A percentile compares a stretch with the other conserved stretches of the same genome.
Conservation (phyloP, 2,888 invertebrate species). For the Amblyjoppa fuscipennis region DNA sequence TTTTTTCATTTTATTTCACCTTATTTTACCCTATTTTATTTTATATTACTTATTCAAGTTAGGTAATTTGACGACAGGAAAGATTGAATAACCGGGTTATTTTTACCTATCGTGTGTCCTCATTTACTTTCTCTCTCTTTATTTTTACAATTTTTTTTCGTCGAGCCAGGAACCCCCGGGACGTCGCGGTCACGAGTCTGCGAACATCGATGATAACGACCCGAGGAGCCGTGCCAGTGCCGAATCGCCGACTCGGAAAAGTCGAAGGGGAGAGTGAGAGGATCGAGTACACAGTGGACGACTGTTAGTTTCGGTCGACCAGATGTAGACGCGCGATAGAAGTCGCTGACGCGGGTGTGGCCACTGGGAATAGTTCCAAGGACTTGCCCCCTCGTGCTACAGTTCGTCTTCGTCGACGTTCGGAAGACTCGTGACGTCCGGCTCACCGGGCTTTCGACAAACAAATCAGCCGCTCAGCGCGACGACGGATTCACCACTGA, state of each 20-base stretch:
- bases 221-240: slow-evolving; percentile 6
- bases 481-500: slow-evolving; percentile 6
- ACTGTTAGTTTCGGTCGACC: slow-evolving; percentile 1
- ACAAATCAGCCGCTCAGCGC: slow-evolving; percentile 11
- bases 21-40: no score
- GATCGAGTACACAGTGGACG: neutral
- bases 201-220: slow-evolving; percentile 15
- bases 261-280: neutral
- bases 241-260: slow-evolving; percentile 31
- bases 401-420: slow-evolving; percentile 32
- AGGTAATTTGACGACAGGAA: neutral
- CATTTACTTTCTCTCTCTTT: slow-evolving; percentile 38
- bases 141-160: neutral
- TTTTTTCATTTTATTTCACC: no score
- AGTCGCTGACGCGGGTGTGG: slow-evolving; percentile 61
- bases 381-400: slow-evolving; percentile 51
- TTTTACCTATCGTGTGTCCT: neutral
- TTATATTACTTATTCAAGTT: no score
- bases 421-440: slow-evolving; percentile 50
- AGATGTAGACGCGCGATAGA: slow-evolving; percentile 42
- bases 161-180: slow-evolving; percentile 15
- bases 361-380: slow-evolving; percentile 67
- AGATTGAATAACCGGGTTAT: neutral
- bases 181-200: slow-evolving; percentile 24
- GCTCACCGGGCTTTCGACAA: slow-evolving; percentile 27